Conservation (phyloP, 2,888 invertebrate genomes). For the Aproaerema taeniolella region DNA sequence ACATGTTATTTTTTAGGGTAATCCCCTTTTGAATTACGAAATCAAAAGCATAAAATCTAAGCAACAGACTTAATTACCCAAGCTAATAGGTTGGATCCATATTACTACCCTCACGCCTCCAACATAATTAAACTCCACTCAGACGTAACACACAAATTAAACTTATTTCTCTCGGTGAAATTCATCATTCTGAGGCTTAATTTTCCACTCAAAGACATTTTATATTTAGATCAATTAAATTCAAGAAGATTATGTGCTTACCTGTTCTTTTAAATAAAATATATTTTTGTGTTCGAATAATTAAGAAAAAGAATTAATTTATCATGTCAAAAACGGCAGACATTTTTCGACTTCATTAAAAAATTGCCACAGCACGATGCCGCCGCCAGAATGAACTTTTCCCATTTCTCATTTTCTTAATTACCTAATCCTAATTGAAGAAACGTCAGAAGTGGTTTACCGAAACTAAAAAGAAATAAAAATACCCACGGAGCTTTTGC, state of each 20-base stretch:
- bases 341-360: slow-evolving; percentile 55
- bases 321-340: slow-evolving; percentile 42
- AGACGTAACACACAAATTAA: too few relatives aligned
- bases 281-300: slow-evolving; percentile 35
- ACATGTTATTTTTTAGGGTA: too few relatives aligned
- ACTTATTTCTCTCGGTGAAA: too few relatives aligned
- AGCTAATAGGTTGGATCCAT: not conserved
- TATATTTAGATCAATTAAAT: not conserved
- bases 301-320: slow-evolving; percentile 44
- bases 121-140: slow-evolving; percentile 8
- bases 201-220: too few relatives aligned
- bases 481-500: slow-evolving; percentile 16
- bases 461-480: slow-evolving; percentile 10
- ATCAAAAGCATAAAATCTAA: slow-evolving; percentile 9
- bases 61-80: too few relatives aligned
- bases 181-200: too few relatives aligned
- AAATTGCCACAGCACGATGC: slow-evolving; percentile 49
- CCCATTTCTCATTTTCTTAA: slow-evolving; percentile 66
- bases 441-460: slow-evolving; percentile 33
- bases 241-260: slow-evolving; percentile 26
- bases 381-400: slow-evolving; percentile 57
- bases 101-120: not conserved
- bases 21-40: slow-evolving; percentile 6
- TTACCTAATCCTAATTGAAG: slow-evolving; percentile 50
- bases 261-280: slow-evolving; percentile 20